Base-by-base conservation (phyloP, 2,113 vertebrate genomes). In the Neodon shergylaensis region DNA sequence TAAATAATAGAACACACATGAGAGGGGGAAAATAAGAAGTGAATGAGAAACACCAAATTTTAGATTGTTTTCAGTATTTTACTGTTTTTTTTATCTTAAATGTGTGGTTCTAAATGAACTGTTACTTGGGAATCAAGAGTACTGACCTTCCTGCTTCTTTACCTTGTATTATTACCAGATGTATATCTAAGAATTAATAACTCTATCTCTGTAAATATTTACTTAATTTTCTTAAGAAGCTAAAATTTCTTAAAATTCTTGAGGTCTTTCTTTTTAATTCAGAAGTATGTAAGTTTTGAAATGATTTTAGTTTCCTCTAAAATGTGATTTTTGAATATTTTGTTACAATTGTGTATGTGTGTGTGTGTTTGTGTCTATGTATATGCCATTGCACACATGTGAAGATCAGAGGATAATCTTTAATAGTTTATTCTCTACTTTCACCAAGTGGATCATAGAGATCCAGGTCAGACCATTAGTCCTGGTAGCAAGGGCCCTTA, bases 51-150 rank as follows among this genome's bases (percentile, higher is more conserved):
- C 47, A 95, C 17, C 90, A 94, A n/a, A 73, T 47, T 72, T 88
- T 93, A 70, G 90, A 96, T 63, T 79, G 76, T 96, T 85, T 63
- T 42, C 42, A 94, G 36, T 79, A 90, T 90, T 91, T 86, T 94
- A 92, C 83, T 83, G 65, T 70, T 85, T 79, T 54, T 81, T 54
- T 81, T 21, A 22, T n/a, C 93, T 79, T 61, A 17, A 86, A 88
- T 66, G 49, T 54, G 63, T 61, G 36, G 31, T 91, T 94, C 28
- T 63, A 90, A 84, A 66, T 58, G 11, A 91, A 26, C 87, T 93
- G 65, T 36, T 84, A 33, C 52, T 92, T 92, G 10, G 33, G 87
- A 93, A 78, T 52, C 61, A 79, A 11, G 16, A n/a, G 22, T 4
- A 3, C 9, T 61, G 16, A 36, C 33, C 21, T 28, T 76, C 22